Conservation (phyloP, 2,113 vertebrate species). For the Boleophthalmus pectinirostris region DNA sequence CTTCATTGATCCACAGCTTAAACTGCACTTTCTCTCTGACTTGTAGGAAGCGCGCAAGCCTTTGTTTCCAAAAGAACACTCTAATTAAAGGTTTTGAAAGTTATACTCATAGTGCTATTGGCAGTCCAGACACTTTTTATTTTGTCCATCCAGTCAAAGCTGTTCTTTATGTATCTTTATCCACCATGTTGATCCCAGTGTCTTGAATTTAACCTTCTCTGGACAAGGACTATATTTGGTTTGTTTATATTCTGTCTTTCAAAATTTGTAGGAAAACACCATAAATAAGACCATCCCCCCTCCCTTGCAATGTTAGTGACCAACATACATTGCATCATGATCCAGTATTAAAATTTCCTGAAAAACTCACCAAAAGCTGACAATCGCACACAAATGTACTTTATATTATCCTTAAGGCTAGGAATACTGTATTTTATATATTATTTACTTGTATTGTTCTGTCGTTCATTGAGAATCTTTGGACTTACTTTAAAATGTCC, state of each 20-base stretch:
- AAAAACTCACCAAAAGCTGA: no score
- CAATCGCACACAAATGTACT: no score
- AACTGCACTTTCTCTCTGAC: conserved; percentile 4
- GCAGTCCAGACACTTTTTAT: not conserved
- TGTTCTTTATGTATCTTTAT: not conserved
- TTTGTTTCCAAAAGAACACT: not conserved
- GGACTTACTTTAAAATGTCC: not conserved
- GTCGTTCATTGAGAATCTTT: not conserved
- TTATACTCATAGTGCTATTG: not conserved
- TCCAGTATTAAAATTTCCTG: no score
- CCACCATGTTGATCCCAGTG: not conserved
- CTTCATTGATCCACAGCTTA: conserved; percentile 10
- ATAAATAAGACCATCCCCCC: not conserved
- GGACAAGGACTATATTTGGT: not conserved
- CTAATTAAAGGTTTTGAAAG: not conserved
- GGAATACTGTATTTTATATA: not conserved
- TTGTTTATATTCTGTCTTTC: not conserved
- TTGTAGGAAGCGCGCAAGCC: not conserved
- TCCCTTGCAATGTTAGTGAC: not conserved
- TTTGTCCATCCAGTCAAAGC: not conserved
- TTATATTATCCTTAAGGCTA: no score
- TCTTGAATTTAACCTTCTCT: not conserved
- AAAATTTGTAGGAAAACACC: not conserved
- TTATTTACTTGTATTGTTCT: not conserved
- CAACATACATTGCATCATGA: no score